Percentiles rank a stretch among this genome's conserved stretches.
These are phyloP conservation scores for Hetaerina americana DNA, from an alignment of 1,140 invertebrate species.

Conservation along the genomic window DNA sequence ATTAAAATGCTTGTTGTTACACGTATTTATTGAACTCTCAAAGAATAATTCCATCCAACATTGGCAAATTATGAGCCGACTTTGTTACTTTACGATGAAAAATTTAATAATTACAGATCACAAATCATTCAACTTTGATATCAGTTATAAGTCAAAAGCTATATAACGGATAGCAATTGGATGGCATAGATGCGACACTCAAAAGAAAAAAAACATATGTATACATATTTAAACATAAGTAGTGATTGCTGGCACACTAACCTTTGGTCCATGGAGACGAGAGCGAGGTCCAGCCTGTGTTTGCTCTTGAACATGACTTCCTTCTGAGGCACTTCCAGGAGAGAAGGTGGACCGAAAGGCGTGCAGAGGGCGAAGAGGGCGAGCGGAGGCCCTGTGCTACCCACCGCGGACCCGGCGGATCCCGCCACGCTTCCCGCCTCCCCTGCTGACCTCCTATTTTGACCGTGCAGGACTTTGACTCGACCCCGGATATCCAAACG, in stretches of 20 bases:
- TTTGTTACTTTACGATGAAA: no score
- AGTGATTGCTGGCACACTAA: constrained; percentile 28
- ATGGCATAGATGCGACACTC: no score
- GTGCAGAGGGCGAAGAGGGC: constrained; percentile 95
- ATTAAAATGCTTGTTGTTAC: no score
- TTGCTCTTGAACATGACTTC: constrained; percentile 99
- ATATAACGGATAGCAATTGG: no score
- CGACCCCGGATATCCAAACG: constrained; percentile 93
- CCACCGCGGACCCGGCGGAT: neutral
- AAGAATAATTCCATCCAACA: no score
- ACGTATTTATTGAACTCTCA: no score
- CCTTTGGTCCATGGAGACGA: constrained; percentile 95
- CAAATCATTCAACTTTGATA: no score
- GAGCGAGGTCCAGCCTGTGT: constrained; percentile 90
- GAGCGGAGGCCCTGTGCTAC: constrained; percentile 49
- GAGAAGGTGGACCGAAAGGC: constrained; percentile 89
- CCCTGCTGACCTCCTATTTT: constrained; percentile 88
- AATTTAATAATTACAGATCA: no score
- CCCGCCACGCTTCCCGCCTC: neutral
- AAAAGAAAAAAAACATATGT: constrained; percentile 10
- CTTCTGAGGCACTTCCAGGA: constrained; percentile 78
- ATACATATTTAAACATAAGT: no score
- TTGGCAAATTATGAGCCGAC: no score
- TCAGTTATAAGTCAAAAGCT: no score
- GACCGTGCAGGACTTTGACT: constrained; percentile 90